Conservation (phyloP, 2,888 invertebrate species). For the Ennomos quercinarius region DNA sequence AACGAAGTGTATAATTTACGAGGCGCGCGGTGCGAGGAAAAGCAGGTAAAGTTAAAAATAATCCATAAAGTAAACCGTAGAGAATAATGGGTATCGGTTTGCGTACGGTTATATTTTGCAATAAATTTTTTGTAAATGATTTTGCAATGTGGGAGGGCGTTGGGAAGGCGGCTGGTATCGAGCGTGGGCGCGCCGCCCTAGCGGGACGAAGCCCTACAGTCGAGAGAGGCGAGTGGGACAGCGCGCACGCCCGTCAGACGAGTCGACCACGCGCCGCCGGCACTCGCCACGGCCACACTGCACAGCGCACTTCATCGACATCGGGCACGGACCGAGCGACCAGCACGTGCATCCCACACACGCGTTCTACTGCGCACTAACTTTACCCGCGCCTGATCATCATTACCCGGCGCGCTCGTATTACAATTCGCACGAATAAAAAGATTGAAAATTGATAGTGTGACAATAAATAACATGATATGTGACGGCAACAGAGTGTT, state of each 20-base stretch:
- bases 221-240: conserved; percentile 66
- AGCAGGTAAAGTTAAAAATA: conserved; percentile 30
- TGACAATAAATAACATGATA: conserved; percentile 68
- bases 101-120: conserved; percentile 15
- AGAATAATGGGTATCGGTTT: conserved; percentile 24
- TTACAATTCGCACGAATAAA: conserved; percentile 42
- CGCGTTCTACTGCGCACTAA: conserved; percentile 14
- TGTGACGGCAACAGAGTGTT: conserved; percentile 73
- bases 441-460: conserved; percentile 60
- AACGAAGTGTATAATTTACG: conserved; percentile 34
- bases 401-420: background rate
- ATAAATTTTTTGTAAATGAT: conserved; percentile 29
- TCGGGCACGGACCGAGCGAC: conserved; percentile 25
- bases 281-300: conserved; percentile 33
- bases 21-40: conserved; percentile 18
- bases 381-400: conserved; percentile 25
- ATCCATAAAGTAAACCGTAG: conserved; percentile 27
- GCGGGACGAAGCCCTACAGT: conserved; percentile 78
- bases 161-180: conserved; percentile 79
- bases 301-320: conserved; percentile 46
- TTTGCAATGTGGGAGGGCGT: conserved; percentile 76
- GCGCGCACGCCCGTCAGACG: conserved; percentile 61
- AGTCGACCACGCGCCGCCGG: conserved; percentile 39
- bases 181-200: conserved; percentile 83
- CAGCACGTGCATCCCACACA: conserved; percentile 26